Base-by-base conservation (phyloP, 2,113 vertebrate species). In the Syrmaticus mikado region DNA sequence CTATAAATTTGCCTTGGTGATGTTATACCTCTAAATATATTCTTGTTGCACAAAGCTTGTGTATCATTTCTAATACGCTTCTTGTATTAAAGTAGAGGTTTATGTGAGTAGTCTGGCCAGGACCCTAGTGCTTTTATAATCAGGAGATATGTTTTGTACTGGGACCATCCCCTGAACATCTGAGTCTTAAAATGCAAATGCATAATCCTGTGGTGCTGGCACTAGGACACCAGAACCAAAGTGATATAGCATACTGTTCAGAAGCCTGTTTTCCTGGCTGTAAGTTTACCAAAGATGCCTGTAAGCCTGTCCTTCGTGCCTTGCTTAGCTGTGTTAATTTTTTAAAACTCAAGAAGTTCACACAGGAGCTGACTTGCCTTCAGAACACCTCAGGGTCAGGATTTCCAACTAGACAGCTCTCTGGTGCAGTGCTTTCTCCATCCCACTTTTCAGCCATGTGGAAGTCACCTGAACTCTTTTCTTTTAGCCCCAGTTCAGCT, bases 321-420 rank as follows among this genome's bases (percentile, higher is more conserved):
- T 85, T 91, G 66, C 14, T 22, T 64, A 55, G 45, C 50, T 41
- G 11, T 50, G 72, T 71, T 89, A 34, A 78, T 87, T 73, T 79
- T 79, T 45, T 50, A 36, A 90, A 48, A 41, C 32, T 89, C 86
- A 85, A 40, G n/a, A 66, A 68, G 25, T 88, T 82, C 71, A 52
- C 57, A 71, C 3, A 89, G 62, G 92, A 94, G 91, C 93, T 95
- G 96, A 61, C 82, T 95, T 93, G 55, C 41, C 70, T 91, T 71
- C 61, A 60, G 66, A 94, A 34, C 87, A 89, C 76, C 45, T 75
- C 52, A 5, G 58, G 34, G 45, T 90, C 3, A 0, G 60, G 50
- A 65, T 92, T 71, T 82, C 38, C 40, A 36, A 28, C 24, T 36
- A 60, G 82, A 80, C 1, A 17, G 75, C 77, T 73, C 82, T 85